A percentile compares a stretch with the other conserved stretches of the same genome.
Conservation (phyloP, 2,113 vertebrate species). For the Cephalophus harveyi region DNA sequence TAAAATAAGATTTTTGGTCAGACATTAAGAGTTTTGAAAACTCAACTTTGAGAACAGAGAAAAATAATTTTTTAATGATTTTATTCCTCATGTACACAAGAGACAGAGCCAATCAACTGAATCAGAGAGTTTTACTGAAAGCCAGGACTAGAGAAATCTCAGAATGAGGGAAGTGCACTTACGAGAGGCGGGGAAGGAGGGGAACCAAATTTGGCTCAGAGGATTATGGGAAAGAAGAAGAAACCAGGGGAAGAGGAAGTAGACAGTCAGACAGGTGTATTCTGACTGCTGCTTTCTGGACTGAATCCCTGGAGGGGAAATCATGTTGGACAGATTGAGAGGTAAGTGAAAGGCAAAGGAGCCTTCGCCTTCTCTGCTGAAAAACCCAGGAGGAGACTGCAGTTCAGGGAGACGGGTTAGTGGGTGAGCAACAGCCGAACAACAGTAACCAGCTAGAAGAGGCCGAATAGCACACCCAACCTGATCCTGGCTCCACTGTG, state of each 20-base stretch:
- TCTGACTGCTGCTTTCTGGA: neutral
- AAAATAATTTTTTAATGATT: neutral
- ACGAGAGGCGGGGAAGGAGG: neutral
- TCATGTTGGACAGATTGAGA: neutral
- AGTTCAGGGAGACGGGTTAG: neutral
- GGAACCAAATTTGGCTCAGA: neutral
- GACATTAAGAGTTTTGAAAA: conserved; percentile 19
- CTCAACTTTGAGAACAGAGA: neutral
- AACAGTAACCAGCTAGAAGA: neutral
- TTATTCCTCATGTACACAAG: neutral
- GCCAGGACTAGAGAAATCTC: neutral
- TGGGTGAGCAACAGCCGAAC: neutral
- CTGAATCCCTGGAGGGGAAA: neutral
- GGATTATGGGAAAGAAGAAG: neutral
- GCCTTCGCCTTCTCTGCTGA: neutral
- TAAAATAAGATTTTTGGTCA: neutral
- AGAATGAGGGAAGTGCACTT: neutral
- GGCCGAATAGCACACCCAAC: neutral
- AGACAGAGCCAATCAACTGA: neutral
- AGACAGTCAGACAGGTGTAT: neutral
- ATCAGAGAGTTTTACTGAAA: conserved; percentile 29
- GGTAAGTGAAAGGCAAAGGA: neutral
- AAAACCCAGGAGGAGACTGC: neutral
- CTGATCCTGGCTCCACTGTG: neutral
- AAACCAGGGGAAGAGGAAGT: neutral